phyloP scores from a whole-genome alignment of 1,140 invertebrate genomes.

The Calephelis virginiensis region DNA sequence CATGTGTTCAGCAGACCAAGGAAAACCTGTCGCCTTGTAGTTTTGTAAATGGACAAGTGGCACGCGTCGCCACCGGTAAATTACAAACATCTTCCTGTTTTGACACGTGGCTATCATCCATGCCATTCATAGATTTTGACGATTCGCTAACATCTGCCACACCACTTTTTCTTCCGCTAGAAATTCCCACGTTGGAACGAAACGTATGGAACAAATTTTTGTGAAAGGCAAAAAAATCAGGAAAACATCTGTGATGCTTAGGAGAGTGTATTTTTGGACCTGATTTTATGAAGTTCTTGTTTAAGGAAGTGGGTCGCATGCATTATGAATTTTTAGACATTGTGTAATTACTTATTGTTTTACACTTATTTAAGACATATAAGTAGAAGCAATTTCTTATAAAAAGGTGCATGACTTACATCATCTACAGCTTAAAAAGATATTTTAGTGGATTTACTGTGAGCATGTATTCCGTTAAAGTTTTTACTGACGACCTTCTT shows the following conservation, averaged over 20 bases:
- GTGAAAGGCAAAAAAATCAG: constrained; percentile 49
- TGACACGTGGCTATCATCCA: constrained; percentile 55
- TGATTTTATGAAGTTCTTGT: constrained; percentile 52
- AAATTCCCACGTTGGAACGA: constrained; percentile 66
- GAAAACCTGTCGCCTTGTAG: constrained; percentile 63
- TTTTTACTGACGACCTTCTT: too few relatives aligned
- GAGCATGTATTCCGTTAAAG: too few relatives aligned
- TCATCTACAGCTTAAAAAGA: too few relatives aligned
- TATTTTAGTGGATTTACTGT: too few relatives aligned
- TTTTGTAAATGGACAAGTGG: constrained; percentile 61
- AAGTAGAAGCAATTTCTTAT: too few relatives aligned
- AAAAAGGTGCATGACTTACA: too few relatives aligned
- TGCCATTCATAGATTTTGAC: constrained; percentile 32
- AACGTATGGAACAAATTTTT: constrained; percentile 59
- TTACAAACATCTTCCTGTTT: constrained; percentile 62
- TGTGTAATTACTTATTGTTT: too few relatives aligned
- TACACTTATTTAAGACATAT: too few relatives aligned
- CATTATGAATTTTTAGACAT: too few relatives aligned
- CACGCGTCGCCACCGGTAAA: constrained; percentile 53
- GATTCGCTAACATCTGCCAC: constrained; percentile 64
- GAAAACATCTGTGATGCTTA: constrained; percentile 63
- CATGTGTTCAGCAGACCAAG: background rate
- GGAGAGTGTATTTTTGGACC: constrained; percentile 55
- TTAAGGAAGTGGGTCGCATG: constrained; percentile 38
- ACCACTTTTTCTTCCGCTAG: constrained; percentile 40